Conservation (phyloP, 2,797 vertebrate species). For the Gobio occitaniae region DNA sequence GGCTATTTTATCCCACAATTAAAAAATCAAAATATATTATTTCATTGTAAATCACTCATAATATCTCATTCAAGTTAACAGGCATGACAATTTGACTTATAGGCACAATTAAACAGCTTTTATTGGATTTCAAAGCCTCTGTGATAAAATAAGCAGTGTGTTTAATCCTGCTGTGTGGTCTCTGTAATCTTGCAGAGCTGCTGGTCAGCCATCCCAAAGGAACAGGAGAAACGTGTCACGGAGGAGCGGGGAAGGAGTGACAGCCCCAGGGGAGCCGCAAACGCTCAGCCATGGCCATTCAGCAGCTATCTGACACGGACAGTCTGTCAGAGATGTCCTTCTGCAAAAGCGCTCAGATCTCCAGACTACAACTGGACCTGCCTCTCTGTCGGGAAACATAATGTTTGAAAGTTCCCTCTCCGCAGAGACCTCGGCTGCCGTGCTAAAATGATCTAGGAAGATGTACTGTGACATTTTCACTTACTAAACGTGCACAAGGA, state of each 20-base stretch:
- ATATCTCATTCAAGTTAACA: constrained; percentile 32
- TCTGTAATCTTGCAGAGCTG: constrained; percentile 54
- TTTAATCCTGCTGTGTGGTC: constrained; percentile 30
- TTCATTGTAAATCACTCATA: not conserved
- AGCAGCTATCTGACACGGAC: constrained; percentile 62
- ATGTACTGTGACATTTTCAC: constrained; percentile 42
- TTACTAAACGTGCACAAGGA: not conserved
- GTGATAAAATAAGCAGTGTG: constrained; percentile 4
- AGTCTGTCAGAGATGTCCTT: constrained; percentile 71
- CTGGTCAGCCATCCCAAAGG: constrained; percentile 58
- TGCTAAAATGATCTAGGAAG: constrained; percentile 30
- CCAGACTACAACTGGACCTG: constrained; percentile 52
- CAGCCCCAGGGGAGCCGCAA: constrained; percentile 59
- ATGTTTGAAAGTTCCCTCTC: constrained; percentile 29
- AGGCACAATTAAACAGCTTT: constrained; percentile 19
- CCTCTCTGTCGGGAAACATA: constrained; percentile 40
- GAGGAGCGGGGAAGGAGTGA: constrained; percentile 62
- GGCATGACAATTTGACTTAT: not conserved
- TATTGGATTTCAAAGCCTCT: constrained; percentile 7
- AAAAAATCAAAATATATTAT: not conserved
- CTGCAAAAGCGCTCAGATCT: constrained; percentile 62
- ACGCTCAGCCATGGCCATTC: constrained; percentile 65
- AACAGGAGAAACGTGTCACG: constrained; percentile 66
- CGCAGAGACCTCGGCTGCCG: not conserved
- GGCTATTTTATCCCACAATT: constrained; percentile 1